Evolutionary conservation across 2,888 invertebrate genomes (phyloP).

Genomic region (Eumacrocentrus americanus): DNA sequence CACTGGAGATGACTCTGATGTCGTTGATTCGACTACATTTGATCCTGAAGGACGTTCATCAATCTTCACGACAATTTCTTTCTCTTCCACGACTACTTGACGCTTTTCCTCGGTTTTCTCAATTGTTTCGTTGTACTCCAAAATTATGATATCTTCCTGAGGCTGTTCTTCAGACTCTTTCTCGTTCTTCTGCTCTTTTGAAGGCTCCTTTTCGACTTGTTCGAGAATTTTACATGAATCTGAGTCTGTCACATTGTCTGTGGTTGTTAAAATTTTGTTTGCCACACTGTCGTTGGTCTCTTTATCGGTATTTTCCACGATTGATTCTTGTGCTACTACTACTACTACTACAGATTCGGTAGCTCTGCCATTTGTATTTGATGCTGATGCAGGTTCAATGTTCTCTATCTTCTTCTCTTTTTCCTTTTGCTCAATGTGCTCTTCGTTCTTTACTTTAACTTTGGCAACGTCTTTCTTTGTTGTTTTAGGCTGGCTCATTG

Average conservation of each 20-base stretch:
- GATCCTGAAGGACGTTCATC: not conserved
- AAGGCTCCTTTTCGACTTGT: constrained; percentile 23
- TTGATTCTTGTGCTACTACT: not conserved
- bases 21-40: constrained; percentile 48
- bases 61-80: not conserved
- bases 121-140: constrained; percentile 23
- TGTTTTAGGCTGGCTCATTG: constrained; percentile 21
- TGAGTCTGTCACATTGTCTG: no score
- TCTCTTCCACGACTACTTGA: not conserved
- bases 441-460: constrained; percentile 1
- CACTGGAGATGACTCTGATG: constrained; percentile 45
- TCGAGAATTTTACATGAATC: no score
- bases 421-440: constrained; percentile 21
- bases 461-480: constrained; percentile 17
- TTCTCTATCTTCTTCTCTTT: constrained; percentile 22
- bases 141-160: constrained; percentile 6
- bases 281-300: not conserved
- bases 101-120: not conserved
- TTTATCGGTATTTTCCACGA: not conserved
- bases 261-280: no score
- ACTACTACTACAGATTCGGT: constrained; percentile 11
- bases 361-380: constrained; percentile 25
- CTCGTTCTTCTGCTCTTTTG: constrained; percentile 17
- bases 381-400: constrained; percentile 22
- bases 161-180: constrained; percentile 33